Evolutionary conservation across 2,113 vertebrate species (phyloP), one percentile per base, ranked within the genome.

Genomic region (Chionodraco myersi): DNA sequence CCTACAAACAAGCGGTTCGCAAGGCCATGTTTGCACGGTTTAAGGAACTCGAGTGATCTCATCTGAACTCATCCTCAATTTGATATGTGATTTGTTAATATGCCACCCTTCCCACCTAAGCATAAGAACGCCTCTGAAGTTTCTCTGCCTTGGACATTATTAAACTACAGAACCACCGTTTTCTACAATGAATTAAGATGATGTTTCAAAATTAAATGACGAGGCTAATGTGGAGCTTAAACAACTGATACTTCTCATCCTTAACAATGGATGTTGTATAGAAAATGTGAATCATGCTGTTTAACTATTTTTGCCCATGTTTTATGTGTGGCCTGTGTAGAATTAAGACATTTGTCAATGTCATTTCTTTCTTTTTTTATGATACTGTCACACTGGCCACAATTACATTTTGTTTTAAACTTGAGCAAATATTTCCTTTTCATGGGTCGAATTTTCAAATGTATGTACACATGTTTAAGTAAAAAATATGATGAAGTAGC

Each of bases 11-110:
- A 0, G 97, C 97, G 0, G 97, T 98, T 56, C 94, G 97, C 64
- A 97, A 98, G 85, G 97, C 98, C 82, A 99, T 99, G 98, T 99
- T 98, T 89, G 97, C 98, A 75, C 96, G 97, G 70, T 99, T 97
- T 53, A 99, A 99, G 90, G 98, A 98, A 75, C 96, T 99, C 0
- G 96, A 98, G 89, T 99, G 94, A 97, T 70, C 59, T 70, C 69
- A 51, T 71, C 80, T 62, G 61, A 71, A 69, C 76, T 75, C 51
- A 26, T 77, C 70, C 41, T 76, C 44, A 47, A 44, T 82, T 82
- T 44, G n/a, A 61, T 67, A 64, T 82, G 52, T 72, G 59, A 76
- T 72, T 16, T 51, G 30, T 77, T 63, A 16, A 58, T 59, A 59
- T 23, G 63, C 77, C 44, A 47, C 23, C 53, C 80, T 48, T 10